These are phyloP conservation scores for Formicarius rufipectus DNA, from an alignment of 2,113 vertebrate genomes.

Conservation along the genomic window DNA sequence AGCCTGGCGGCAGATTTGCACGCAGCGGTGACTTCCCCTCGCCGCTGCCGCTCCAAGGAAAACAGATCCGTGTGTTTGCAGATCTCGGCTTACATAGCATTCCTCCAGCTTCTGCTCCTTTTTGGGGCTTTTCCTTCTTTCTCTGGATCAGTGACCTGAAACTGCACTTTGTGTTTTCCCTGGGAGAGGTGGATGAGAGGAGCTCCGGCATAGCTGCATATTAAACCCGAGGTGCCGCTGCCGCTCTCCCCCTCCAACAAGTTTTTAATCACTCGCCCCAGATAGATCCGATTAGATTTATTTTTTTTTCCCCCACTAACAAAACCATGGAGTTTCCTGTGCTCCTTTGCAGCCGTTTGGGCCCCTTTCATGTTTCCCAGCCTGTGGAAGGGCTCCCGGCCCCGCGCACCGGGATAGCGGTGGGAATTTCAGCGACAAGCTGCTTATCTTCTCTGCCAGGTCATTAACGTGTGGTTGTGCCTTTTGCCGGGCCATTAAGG, in stretches of 20 bases:
- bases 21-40: background rate
- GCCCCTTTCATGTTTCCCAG: background rate
- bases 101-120: conserved; percentile 52
- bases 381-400: background rate
- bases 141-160: conserved; percentile 29
- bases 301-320: background rate
- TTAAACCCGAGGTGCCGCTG: background rate
- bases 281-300: background rate
- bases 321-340: background rate
- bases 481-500: conserved; percentile 4
- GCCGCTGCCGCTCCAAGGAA: background rate
- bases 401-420: background rate
- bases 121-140: conserved; percentile 45
- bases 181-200: conserved; percentile 40
- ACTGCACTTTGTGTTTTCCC: conserved; percentile 50
- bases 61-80: conserved; percentile 41
- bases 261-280: background rate
- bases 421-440: background rate
- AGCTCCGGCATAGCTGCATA: conserved; percentile 37
- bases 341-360: background rate
- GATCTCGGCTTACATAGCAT: conserved; percentile 28
- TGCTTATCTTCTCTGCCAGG: conserved; percentile 11
- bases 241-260: background rate
- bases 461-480: background rate
- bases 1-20: conserved; percentile 11